Evolutionary conservation across 2,888 invertebrate species (phyloP), one percentile per base, ranked within the genome.

Genomic region (Xanthia togata): DNA sequence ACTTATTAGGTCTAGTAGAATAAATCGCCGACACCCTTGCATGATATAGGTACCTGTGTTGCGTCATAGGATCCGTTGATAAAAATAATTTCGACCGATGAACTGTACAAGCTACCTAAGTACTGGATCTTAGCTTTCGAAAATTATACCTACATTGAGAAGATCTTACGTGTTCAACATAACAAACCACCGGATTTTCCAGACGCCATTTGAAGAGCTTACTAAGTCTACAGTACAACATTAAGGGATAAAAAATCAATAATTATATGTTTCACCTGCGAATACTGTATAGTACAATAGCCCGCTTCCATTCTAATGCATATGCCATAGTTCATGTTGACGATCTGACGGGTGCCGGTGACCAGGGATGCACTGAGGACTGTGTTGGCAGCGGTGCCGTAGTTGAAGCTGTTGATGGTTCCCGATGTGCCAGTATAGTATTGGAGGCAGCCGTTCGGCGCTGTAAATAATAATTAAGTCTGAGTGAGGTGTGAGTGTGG

Each of bases 401-500:
- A 98, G 93, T 98, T 98, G 87, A 98, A 98, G 92, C 98, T 98
- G 67, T 94, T 96, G 6, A 98, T 97, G 0, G 97, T 97, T 5
- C 98, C 98, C 0, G 97, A 92, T 0, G 93, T 89, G 0, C 96
- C 97, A 50, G 97, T 97, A 91, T 97, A 97, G 92, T 98, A 98
- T 94, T 98, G 98, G 41, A 98, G 95, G 90, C 98, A 98, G 55
- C 98, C 98, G 75, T 97, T 97, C 1, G 98, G 98, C 23, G 98
- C 98, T 97, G 92, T 88, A 90, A 96, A 75, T 31, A 38, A 62
- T 44, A 55, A 9, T 20, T 31, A n/a, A 26, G 47, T 50, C 17
- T 73, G 35, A 38, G 47, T 47, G 20, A 20, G n/a, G n/a, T 72
- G 41, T 9, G n/a, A n/a, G 41, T 53, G 11, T 35, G 41, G 41